These are phyloP conservation scores for Folsomia manolachei DNA, from an alignment of 2,888 invertebrate species.

Conservation along the genomic window DNA sequence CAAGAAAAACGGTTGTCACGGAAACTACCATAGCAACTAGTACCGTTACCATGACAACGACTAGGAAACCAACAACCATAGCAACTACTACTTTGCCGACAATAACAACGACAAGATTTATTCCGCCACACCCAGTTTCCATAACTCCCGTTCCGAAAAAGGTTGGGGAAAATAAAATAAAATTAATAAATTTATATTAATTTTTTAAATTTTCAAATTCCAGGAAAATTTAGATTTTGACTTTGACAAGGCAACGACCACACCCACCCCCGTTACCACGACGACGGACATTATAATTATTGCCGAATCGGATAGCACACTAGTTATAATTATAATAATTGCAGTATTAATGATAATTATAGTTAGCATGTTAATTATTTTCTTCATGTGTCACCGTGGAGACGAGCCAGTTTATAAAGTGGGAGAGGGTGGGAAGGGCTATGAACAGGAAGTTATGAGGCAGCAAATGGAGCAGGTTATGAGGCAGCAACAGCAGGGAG, in stretches of 20 bases:
- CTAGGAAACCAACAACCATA: background rate
- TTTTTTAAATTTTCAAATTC: no score
- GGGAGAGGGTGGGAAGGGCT: constrained; percentile 65
- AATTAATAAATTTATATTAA: no score
- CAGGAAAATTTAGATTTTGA: constrained; percentile 21
- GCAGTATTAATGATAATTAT: constrained; percentile 83
- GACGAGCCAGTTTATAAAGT: constrained; percentile 90
- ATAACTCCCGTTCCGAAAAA: background rate
- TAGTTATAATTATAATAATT: constrained; percentile 78
- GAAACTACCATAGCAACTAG: background rate
- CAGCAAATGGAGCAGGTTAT: background rate
- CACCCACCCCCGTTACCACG: constrained; percentile 51
- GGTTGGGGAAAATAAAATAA: no score
- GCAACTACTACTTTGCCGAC: background rate
- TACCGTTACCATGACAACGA: background rate
- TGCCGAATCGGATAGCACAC: constrained; percentile 66
- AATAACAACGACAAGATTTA: constrained; percentile 49
- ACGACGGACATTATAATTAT: constrained; percentile 53
- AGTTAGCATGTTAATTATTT: constrained; percentile 61
- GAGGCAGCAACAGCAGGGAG: background rate
- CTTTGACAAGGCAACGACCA: constrained; percentile 22
- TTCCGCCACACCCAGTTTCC: constrained; percentile 39
- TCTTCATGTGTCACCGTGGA: constrained; percentile 79
- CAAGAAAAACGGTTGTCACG: background rate
- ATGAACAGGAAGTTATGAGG: background rate